Base-by-base conservation (phyloP, 2,888 invertebrate genomes). In the Eutolmus rufibarbis region DNA sequence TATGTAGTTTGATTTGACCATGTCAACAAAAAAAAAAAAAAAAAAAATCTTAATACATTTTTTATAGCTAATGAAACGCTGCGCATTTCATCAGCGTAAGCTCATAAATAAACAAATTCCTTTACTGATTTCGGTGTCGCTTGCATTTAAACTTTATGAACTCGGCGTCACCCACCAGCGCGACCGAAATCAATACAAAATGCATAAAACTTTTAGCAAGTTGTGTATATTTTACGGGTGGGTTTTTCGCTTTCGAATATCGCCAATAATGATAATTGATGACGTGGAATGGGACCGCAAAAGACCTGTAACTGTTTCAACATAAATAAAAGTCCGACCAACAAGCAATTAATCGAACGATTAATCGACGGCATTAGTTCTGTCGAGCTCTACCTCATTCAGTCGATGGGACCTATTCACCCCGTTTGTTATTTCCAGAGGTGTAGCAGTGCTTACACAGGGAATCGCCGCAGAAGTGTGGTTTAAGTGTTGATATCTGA, bases 301-400 rank as follows among this genome's bases (percentile, higher is more conserved):
- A 78, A 51, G 51, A 79, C 51, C 79, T 79, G 79, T 79, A 79
- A 79, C 79, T 51, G 79, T 79, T 79, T 79, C 79, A 28, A 28
- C 79, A 79, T 79, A 43, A 79, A 79, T 79, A 79, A 79, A 79
- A 79, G 46, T 51, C 28, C n/a, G 28, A 51, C 79, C 79, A 79
- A 51, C 79, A 28, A 28, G 79, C 79, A 79, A 79, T 79, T 79
- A 79, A 79, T 79, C 51, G 79, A 51, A 51, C 79, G 51, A 79
- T 79, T 79, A 79, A 79, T 79, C 79, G 79, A 31, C 12, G 79
- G 79, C 79, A 79, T 79, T 79, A 79, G 79, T 79, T 56, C 79
- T 79, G 79, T 56, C 51, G 46, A 51, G 46, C 51, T 51, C 51
- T 8, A 28, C 46, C 46, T 51, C 79, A 79, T 78, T 78, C 78